phyloP scores from a whole-genome alignment of 1,140 invertebrate genomes.

The Anagrus nilaparvatae region DNA sequence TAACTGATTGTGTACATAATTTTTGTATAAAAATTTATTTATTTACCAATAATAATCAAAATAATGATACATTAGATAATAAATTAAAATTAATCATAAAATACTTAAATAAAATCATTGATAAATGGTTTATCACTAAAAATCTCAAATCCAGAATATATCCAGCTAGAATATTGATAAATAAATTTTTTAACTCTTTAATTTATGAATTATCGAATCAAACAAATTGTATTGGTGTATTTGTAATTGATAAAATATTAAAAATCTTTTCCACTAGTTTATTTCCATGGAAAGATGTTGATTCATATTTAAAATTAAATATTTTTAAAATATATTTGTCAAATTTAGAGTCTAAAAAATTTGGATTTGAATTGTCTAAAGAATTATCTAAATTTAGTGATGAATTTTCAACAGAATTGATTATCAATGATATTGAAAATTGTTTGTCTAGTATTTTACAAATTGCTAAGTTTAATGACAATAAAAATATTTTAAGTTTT shows the following conservation, averaged over 20 bases:
- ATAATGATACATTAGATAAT: background rate
- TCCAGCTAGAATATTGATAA: background rate
- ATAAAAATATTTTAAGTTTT: background rate
- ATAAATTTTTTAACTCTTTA: background rate
- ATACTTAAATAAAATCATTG: background rate
- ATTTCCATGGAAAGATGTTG: background rate
- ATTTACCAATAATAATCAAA: background rate
- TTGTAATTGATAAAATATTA: slow-evolving; percentile 1
- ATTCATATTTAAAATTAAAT: background rate
- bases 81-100: background rate
- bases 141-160: slow-evolving; percentile 1
- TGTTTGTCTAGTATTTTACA: slow-evolving; percentile 1
- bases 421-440: background rate
- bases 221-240: background rate
- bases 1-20: background rate
- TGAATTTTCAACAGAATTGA: background rate
- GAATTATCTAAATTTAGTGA: background rate
- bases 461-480: background rate
- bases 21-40: slow-evolving; percentile 1
- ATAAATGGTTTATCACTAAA: background rate
- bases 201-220: background rate
- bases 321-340: slow-evolving; percentile 6
- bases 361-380: background rate
- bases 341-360: background rate
- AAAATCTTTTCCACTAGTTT: background rate